Percentiles rank a stretch among this genome's conserved stretches.
Evolutionary conservation across 2,888 invertebrate species (phyloP).

Genomic region (Gordius sp.): DNA sequence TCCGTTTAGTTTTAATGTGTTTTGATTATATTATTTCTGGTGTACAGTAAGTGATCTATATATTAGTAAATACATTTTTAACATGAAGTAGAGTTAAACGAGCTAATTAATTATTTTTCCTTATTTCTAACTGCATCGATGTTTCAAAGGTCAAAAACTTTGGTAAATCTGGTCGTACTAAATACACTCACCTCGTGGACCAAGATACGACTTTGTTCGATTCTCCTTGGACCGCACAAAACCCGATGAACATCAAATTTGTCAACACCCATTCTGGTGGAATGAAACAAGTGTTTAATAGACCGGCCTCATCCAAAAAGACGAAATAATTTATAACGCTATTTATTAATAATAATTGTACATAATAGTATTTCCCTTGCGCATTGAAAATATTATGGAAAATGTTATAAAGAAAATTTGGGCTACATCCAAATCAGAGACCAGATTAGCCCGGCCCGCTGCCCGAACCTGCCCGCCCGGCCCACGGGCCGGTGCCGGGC

Average conservation of each 20-base stretch:
- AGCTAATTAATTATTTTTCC: conserved; percentile 10
- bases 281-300: conserved; percentile 3
- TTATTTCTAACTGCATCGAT: no score
- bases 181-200: conserved; percentile 92
- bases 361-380: no score
- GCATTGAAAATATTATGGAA: no score
- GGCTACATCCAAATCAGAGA: no score
- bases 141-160: conserved; percentile 71
- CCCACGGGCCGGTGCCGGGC: no score
- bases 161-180: conserved; percentile 85
- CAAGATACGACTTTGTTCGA: conserved; percentile 57
- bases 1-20: no score
- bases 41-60: no score
- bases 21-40: no score
- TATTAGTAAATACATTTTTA: background rate
- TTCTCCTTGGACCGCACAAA: conserved; percentile 14
- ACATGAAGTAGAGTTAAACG: background rate
- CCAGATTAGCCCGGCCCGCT: no score
- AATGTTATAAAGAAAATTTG: no score
- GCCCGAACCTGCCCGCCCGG: no score
- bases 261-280: conserved; percentile 1
- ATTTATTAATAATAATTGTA: no score
- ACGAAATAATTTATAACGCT: background rate
- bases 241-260: conserved; percentile 2
- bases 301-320: background rate